Evolutionary conservation across 2,888 invertebrate species (phyloP), one percentile per base, ranked within the genome.

Genomic region (Drosophila helvetica): DNA sequence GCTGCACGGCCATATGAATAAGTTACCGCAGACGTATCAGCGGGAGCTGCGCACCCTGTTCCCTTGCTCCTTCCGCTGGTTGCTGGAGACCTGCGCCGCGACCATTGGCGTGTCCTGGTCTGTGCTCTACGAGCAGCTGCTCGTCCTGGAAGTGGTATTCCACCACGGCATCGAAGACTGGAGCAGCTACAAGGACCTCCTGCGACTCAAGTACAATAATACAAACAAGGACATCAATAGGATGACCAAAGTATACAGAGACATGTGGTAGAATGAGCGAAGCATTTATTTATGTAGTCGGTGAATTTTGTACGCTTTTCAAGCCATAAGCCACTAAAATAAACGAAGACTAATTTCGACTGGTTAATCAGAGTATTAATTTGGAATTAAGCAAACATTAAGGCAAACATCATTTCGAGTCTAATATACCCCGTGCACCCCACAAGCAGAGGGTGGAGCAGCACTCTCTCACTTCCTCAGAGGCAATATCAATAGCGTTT

Each of bases 61-160:
- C 12, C 90, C 92, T 8, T 67, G 79, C 43, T 91, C 84, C 17
- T 92, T 92, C 57, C 80, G 86, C 45, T 92, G 92, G 92, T 70
- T 92, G 2, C 51, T 92, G n/a, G 89, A 91, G 25, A 90, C 86
- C 0, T 92, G 92, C 68, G 90, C 92, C 0, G 80, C 88, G 10
- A 89, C 90, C 9, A 80, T 92, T 54, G 87, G 87, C 18, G 79
- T 90, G 6, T 80, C 88, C 0, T 89, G 90, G 86, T 61, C 68
- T 8, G 66, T 84, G 1, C 30, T 92, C 0, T 92, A 91, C 45
- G 87, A 90, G n/a, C 90, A 92, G 38, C 19, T 92, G 5, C 17
- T 92, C 42, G 79, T 86, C 0, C 48, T 92, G 45, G 92, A 92
- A 72, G 75, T 86, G 43, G 89, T 91, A 82, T 91, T 90, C 66